Conservation (phyloP, 2,888 invertebrate genomes). For the Bombyx huttoni region DNA sequence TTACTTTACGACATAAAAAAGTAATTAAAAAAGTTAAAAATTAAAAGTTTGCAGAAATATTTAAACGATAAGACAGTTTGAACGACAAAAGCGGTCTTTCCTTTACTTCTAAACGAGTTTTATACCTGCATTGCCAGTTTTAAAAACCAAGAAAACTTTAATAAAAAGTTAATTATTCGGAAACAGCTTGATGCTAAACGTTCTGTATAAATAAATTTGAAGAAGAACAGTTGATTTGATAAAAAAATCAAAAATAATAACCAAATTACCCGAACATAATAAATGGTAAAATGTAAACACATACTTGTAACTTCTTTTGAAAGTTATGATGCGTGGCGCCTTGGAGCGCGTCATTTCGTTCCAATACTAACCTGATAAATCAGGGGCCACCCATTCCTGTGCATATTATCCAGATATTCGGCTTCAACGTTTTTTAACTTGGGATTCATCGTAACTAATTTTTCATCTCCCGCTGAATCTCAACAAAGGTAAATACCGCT, state of each 20-base stretch:
- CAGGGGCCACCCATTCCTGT: constrained; percentile 78
- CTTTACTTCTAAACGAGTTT: neutral
- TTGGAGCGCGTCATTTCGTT: constrained; percentile 22
- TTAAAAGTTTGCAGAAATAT: no score
- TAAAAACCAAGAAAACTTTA: neutral
- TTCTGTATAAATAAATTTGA: neutral
- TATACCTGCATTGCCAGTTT: neutral
- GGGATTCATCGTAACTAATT: constrained; percentile 23
- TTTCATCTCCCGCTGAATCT: constrained; percentile 22
- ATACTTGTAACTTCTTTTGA: neutral
- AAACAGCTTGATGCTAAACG: neutral
- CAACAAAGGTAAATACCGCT: neutral
- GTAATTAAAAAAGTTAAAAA: no score
- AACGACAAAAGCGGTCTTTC: neutral
- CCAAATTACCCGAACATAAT: neutral
- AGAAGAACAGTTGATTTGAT: neutral
- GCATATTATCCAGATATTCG: constrained; percentile 80
- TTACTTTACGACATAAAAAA: no score
- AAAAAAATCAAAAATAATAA: neutral
- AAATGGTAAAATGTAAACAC: constrained; percentile 1
- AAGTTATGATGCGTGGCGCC: constrained; percentile 34
- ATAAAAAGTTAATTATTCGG: neutral
- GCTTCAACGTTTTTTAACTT: constrained; percentile 68
- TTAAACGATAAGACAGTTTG: neutral
- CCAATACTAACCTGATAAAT: constrained; percentile 77